Evolutionary conservation across 2,113 vertebrate species (phyloP).

Genomic region (Clupea harengus): DNA sequence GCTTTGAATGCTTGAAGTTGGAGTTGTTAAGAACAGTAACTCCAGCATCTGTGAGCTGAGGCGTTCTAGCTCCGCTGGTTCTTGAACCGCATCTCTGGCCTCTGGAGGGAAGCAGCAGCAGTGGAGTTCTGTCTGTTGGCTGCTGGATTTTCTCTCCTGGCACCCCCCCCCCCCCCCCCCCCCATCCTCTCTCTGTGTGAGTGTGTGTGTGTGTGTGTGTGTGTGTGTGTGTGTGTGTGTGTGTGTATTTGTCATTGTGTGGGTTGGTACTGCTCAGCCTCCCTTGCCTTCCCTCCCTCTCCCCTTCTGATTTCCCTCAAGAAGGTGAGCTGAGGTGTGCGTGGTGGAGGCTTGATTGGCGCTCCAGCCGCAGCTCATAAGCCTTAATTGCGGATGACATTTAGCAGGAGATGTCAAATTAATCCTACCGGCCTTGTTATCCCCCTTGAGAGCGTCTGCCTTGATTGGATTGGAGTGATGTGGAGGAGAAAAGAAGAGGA

Average conservation of each 20-base stretch:
- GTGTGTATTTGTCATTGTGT: background rate
- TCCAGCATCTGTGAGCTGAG: background rate
- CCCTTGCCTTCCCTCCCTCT: background rate
- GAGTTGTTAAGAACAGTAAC: background rate
- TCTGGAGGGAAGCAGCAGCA: background rate
- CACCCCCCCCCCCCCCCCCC: no score
- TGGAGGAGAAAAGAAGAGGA: background rate
- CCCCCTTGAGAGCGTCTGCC: slow-evolving; percentile 40
- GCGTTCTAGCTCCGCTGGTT: background rate
- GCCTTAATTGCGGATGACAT: slow-evolving; percentile 63
- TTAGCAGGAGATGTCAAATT: slow-evolving; percentile 62
- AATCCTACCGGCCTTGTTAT: slow-evolving; percentile 50
- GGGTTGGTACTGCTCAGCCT: background rate
- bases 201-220: background rate
- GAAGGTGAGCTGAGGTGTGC: slow-evolving; percentile 37
- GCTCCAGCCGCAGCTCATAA: slow-evolving; percentile 50
- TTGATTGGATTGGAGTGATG: slow-evolving; percentile 57
- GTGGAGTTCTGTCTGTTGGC: background rate
- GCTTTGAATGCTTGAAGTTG: background rate
- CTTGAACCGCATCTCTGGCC: background rate
- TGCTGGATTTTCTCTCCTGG: background rate
- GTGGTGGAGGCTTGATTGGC: slow-evolving; percentile 48
- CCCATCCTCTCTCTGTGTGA: no score
- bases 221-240: background rate
- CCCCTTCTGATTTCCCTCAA: slow-evolving; percentile 14